A percentile compares a stretch with the other conserved stretches of the same genome.
phyloP scores from a whole-genome alignment of 1,140 invertebrate genomes.

The Sminthurinus signatus region DNA sequence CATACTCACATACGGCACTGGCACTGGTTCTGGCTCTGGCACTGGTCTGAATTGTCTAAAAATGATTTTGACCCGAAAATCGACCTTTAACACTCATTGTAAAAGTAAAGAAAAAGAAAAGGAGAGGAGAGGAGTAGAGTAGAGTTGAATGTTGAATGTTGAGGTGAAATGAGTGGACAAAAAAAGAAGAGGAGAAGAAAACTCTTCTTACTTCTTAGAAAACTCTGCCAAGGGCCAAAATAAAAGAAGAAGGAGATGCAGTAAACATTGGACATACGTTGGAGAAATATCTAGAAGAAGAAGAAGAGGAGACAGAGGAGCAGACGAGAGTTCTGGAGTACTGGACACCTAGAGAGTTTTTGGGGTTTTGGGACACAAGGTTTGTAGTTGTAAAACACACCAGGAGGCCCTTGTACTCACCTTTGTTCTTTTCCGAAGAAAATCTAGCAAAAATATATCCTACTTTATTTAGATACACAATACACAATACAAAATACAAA shows the following conservation, averaged over 20 bases:
- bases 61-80: conserved; percentile 20
- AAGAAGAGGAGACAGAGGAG: not conserved
- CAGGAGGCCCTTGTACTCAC: conserved; percentile 31
- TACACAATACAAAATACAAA: too few relatives aligned
- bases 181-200: too few relatives aligned
- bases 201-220: conserved; percentile 19
- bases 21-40: not conserved
- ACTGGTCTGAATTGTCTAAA: conserved; percentile 6
- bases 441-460: conserved; percentile 24
- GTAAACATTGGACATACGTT: too few relatives aligned
- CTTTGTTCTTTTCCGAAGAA: conserved; percentile 40
- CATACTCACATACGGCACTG: not conserved
- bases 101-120: not conserved
- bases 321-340: not conserved
- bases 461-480: too few relatives aligned
- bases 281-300: too few relatives aligned
- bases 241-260: too few relatives aligned
- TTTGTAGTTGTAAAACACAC: conserved; percentile 35
- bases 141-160: not conserved
- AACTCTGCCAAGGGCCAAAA: conserved; percentile 24
- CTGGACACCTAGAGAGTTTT: conserved; percentile 35
- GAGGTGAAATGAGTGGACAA: conserved; percentile 18
- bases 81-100: conserved; percentile 18
- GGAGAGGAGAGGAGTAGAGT: not conserved
- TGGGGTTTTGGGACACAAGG: conserved; percentile 42